Percentiles rank a stretch among this genome's conserved stretches.
Evolutionary conservation across 2,113 vertebrate species (phyloP).

Genomic region (Brienomyrus brachyistius): DNA sequence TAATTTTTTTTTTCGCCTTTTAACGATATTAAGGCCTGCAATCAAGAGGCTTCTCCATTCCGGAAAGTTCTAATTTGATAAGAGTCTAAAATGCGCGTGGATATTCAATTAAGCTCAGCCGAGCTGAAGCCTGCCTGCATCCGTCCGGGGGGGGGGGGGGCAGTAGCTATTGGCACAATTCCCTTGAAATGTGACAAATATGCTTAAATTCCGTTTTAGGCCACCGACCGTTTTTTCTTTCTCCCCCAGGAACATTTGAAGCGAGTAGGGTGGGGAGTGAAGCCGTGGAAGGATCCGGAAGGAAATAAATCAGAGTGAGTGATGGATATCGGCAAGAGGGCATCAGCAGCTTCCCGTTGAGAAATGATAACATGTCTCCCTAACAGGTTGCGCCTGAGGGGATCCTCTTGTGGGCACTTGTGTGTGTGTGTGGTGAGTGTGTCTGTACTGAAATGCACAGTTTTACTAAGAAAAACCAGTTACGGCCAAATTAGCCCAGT

Average conservation of each 20-base stretch:
- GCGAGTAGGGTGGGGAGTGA: constrained; percentile 23
- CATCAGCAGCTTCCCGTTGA: constrained; percentile 26
- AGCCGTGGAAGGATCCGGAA: constrained; percentile 21
- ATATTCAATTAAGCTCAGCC: constrained; percentile 64
- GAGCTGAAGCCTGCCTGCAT: constrained; percentile 27
- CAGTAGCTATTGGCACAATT: constrained; percentile 14
- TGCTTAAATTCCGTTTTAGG: constrained; percentile 20
- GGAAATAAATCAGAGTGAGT: constrained; percentile 26
- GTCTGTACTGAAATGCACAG: constrained; percentile 52
- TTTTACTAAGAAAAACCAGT: constrained; percentile 1
- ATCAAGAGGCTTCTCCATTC: constrained; percentile 36
- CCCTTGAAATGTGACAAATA: background rate
- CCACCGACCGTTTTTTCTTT: background rate
- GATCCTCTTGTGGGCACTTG: constrained; percentile 47
- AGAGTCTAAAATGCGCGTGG: constrained; percentile 49
- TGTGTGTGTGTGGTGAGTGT: constrained; percentile 50
- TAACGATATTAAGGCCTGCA: constrained; percentile 24
- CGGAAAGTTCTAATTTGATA: constrained; percentile 46
- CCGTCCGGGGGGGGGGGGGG: background rate
- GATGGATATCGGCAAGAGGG: constrained; percentile 25
- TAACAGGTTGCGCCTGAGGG: constrained; percentile 48
- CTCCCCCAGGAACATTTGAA: constrained; percentile 26
- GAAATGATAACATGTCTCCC: constrained; percentile 43
- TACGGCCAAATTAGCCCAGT: constrained; percentile 38
- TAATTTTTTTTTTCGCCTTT: constrained; percentile 26